Evolutionary conservation across 2,888 invertebrate species (phyloP), one percentile per base, ranked within the genome.

Genomic region (Caenorhabditis wallacei): DNA sequence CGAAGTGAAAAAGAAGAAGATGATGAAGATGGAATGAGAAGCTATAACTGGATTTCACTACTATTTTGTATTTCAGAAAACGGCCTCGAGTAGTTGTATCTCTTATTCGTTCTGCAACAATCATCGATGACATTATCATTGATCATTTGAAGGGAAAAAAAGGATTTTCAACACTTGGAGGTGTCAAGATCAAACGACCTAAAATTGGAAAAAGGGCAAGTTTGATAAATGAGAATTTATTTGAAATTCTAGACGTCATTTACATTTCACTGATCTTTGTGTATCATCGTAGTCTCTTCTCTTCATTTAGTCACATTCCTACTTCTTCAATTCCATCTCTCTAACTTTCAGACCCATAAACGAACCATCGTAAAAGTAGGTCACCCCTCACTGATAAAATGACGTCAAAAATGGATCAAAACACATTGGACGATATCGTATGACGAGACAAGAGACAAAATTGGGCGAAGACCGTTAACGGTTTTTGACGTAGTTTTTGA

Each of bases 341-440:
- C 24, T 24, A 13, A 54, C n/a, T 18, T 48, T 18, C 5, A 48
- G n/a, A 18, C 18, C 46, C 46, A 18, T 13, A 48, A 48, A n/a
- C 18, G 46, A 48, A 48, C 61, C 24, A 24, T 54, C 71, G 59
- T 63, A 56, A 74, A 74, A 74, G 46, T 74, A 64, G 74, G 74
- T 64, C 74, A 74, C 74, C 64, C 40, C 35, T 54, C 35, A 26
- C 63, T 26, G 53, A 54, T 24, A 13, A 48, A 40, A 54, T 72
- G 72, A 72, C 72, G 72, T 74, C 46, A 46, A 56, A 64, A 43
- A 48, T 37, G 43, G 35, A 74, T 51, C 66, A 66, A 75, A 75
- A 75, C 75, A 75, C 66, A 59, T n/a, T 37, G 53, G 72, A 74
- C 63, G 46, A 54, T 30, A 30, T 53, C 66, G 53, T 53, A 74